Evolutionary conservation across 2,797 vertebrate genomes (phyloP), one percentile per base, ranked within the genome.

Genomic region (Hozukius guyotensis): DNA sequence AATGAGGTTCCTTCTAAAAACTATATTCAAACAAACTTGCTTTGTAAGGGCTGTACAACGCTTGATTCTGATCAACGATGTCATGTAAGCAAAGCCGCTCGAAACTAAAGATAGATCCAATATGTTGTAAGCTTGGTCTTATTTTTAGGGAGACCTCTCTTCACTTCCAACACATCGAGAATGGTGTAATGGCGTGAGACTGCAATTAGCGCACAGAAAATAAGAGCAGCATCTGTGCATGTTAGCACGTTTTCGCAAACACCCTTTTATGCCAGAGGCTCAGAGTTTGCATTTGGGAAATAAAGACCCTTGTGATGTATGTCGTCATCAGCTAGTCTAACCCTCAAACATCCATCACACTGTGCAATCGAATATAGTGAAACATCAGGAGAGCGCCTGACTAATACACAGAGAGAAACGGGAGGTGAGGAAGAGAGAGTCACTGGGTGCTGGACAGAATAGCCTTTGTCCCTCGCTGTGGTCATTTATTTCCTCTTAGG

Each of bases 401-500:
- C 46, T 71, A 56, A 75, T 4, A 69, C 8, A 12, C 8, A 12
- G 32, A 53, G 55, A 74, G 60, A 78, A 75, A 57, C 78, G n/a
- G 8, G 60, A 68, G 38, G 63, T 62, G 60, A 66, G 74, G 49
- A 72, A 60, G n/a, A 83, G 64, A 65, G 46, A 77, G 56, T 79
- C 63, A 59, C 29, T 60, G 70, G 22, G 10, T n/a, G 38, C 75
- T 64, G 57, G 14, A 69, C 31, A 68, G 72, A 82, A 75, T 3
- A 10, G 22, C 22, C 46, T 72, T 69, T 72, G 72, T 80, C 42
- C 32, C n/a, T 77, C 0, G 6, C 60, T 83, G 64, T 81, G 80
- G 83, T 86, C 72, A 78, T 74, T 86, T 76, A 59, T 72, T 83
- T 83, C 25, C 70, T 86, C 66, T 62, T 10, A 67, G 72, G 79